Base-by-base conservation (phyloP, 2,113 vertebrate species). In the Pipra filicauda region DNA sequence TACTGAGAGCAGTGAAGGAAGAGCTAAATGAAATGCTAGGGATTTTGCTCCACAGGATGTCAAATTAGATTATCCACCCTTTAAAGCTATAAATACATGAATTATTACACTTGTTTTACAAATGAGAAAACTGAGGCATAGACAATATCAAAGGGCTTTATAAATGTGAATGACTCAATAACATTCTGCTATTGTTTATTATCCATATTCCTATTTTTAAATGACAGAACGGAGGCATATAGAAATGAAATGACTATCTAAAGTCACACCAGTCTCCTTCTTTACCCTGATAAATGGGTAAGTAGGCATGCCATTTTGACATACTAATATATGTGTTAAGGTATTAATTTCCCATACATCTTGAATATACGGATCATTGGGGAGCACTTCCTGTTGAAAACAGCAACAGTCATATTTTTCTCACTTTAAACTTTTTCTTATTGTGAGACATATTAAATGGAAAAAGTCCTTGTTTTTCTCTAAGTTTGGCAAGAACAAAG, bases 71-170 rank as follows among this genome's bases (percentile, higher is more conserved):
- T 96, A 96, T 78, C 96, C 80, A 62, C 85, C 83, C 88, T 97
- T 95, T 92, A 96, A 93, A 96, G 80, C 92, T 76, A 97, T 96
- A 96, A 97, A 92, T 93, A 96, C 22, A 54, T 87, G 95, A 94
- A 96, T 96, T 94, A 97, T 97, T 96, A 89, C 88, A 91, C 93
- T 92, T 94, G 83, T 95, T 95, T 96, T 95, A 97, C 88, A 95
- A 95, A 94, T 96, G 96, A 93, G 93, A 97, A 97, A 94, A 95
- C 92, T 85, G 86, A 95, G 95, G 91, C 85, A 95, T 84, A 95
- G 95, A 94, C 88, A 92, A 86, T 92, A 95, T 94, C 80, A 87
- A 95, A 96, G 84, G 90, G 77, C 89, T 95, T 94, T 96, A 81
- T 75, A 97, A 96, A 97, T 89, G 96, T 81, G 95, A 97, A 91